A percentile compares a stretch with the other conserved stretches of the same genome.
Evolutionary conservation across 2,888 invertebrate species (phyloP).

Genomic region (Drosophila helvetica): DNA sequence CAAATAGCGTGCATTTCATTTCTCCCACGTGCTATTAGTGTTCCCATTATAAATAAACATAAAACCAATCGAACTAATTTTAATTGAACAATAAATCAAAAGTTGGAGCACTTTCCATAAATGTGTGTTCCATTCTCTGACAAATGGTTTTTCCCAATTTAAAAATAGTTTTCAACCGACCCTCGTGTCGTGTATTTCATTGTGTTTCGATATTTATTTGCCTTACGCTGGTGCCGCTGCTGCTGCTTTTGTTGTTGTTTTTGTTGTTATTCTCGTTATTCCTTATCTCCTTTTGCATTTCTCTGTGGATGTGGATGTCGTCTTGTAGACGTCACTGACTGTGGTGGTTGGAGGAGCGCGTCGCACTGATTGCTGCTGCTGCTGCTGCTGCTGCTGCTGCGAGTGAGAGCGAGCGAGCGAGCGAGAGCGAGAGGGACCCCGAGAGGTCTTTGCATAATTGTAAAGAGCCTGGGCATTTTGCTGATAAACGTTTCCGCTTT

Average conservation of each 20-base stretch:
- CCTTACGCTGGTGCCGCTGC: neutral
- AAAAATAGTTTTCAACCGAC: neutral
- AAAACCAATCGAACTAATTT: neutral
- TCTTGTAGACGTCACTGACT: neutral
- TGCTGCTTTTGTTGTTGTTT: neutral
- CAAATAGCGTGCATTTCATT: neutral
- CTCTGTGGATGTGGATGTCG: neutral
- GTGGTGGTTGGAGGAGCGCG: too few relatives aligned
- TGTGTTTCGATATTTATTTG: neutral
- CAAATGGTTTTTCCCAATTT: neutral
- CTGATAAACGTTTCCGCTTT: conserved; percentile 57
- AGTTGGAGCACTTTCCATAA: neutral
- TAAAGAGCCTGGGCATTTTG: conserved; percentile 55
- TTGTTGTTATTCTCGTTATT: neutral
- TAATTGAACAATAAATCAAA: neutral
- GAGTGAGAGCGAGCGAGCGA: neutral
- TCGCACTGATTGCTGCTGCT: neutral
- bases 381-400: neutral
- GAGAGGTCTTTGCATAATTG: conserved; percentile 58
- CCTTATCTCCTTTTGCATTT: neutral
- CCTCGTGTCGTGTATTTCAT: neutral
- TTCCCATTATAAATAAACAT: conserved; percentile 1
- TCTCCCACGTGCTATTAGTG: neutral
- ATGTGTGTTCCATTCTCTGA: neutral
- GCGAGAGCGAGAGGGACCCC: neutral